Evolutionary conservation across 92 coral and sea anemone species (phyloP), one percentile per base, ranked within the genome.

Genomic region (Paramuricea clavata): DNA sequence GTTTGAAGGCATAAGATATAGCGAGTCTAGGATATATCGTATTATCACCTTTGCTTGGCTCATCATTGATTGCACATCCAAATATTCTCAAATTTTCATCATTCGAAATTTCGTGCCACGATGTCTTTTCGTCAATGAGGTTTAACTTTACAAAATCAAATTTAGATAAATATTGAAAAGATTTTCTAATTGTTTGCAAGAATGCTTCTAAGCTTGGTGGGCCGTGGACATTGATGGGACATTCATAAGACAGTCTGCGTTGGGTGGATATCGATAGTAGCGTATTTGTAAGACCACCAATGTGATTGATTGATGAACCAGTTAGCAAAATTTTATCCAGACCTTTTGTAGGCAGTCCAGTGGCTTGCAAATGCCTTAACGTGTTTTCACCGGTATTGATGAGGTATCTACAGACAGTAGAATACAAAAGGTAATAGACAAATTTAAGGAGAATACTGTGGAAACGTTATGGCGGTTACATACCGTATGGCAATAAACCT

Each of bases 321-420:
- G 99, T 97, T 27, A 97, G 85, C 44, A 97, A 94, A 12, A 97
- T 86, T 43, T 90, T 93, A 86, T 88, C 91, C 23, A 94, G 86
- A 44, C 91, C 93, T 71, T 86, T 72, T 12, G 92, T 71, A 64
- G 87, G 86, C 16, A 94, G 89, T 73, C 91, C 93, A 85, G 91
- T 93, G 71, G 90, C 95, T 83, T 83, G 89, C 49, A 94, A 87
- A 33, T 94, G 89, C 77, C 99, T 81, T 81, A 94, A 95, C 39
- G 99, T 97, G 34, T 95, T 98, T 81, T 97, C 99, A 25, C 99
- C 99, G 72, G 98, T 90, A 82, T 97, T 97, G 65, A 97, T 93
- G 42, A 97, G 89, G 59, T 97, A 97, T 71, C 99, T 97, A n/a
- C n/a, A n/a, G n/a, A n/a, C n/a, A n/a, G n/a, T n/a, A 62, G 17